Base-by-base conservation (phyloP, 2,113 vertebrate genomes). In the Speoplatyrhinus poulsoni region DNA sequence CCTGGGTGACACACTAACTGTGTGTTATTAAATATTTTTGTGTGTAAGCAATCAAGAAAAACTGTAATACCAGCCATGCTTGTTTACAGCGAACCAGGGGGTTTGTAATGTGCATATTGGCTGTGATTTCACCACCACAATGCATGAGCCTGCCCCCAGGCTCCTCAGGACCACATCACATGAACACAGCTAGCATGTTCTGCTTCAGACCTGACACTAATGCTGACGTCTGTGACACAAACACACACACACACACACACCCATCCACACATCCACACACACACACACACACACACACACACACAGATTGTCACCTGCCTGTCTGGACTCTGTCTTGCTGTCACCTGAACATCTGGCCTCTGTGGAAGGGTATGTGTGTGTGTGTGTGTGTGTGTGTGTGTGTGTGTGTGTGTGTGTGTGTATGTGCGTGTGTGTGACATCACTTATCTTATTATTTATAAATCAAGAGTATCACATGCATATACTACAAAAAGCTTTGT, bases 131-230 rank as follows among this genome's bases (percentile, higher is more conserved):
- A 62, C 54, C 67, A 9, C 67, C n/a, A 46, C 19, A 67, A 73
- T 74, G 69, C 70, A 72, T 59, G 67, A 19, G 69, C 9, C 11
- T 62, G 71, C 41, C 76, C 76, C 36, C 72, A 79, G 76, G 84
- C 69, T 47, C 9, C 73, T 76, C 73, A 70, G 16, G 71, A 60
- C 12, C 62, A 63, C 11, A 26, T 60, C 71, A 62, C 74, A 70
- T 73, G 60, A 61, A 53, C 68, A 61, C 79, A n/a, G 70, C 13
- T 55, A 77, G 78, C 75, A 68, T 68, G 73, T 65, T 56, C 66
- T 1, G 9, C 72, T 72, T 65, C 73, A 63, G 53, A 60, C 78
- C 60, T 70, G 73, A 81, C 82, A 46, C 3, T 62, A 55, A 73
- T 73, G n/a, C 60, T 70, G 80, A 82, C 33, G 32, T 70, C 71